A percentile compares a stretch with the other conserved stretches of the same genome.
Conservation (phyloP, 2,888 invertebrate genomes). For the Crematogaster levior region DNA sequence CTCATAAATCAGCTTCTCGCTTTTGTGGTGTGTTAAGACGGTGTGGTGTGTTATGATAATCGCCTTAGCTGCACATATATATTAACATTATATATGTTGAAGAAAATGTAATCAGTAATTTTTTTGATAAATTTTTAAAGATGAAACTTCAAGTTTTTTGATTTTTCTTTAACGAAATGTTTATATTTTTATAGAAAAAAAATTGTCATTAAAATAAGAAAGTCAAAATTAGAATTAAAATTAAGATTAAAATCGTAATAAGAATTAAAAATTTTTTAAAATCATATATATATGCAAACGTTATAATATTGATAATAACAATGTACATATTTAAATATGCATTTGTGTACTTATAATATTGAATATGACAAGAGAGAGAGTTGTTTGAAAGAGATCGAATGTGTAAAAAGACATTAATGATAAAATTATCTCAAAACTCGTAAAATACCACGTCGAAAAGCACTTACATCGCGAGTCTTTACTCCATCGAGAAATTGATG, state of each 20-base stretch:
- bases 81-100: not conserved
- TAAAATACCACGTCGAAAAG: constrained; percentile 12
- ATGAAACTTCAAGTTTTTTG: not conserved
- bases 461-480: constrained; percentile 43
- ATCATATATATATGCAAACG: not conserved
- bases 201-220: not conserved
- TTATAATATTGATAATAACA: not conserved
- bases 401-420: not conserved
- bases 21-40: not conserved
- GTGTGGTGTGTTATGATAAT: not conserved
- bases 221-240: not conserved
- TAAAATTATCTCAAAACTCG: not conserved
- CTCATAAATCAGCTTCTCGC: constrained; percentile 1
- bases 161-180: not conserved
- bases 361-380: not conserved
- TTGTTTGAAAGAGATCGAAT: not conserved
- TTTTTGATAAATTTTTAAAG: not conserved
- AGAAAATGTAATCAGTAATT: not conserved
- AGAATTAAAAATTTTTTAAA: not conserved
- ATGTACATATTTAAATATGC: not conserved
- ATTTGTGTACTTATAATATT: not conserved
- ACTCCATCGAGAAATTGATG: constrained; percentile 57
- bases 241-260: not conserved
- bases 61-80: not conserved
- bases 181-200: not conserved